Conservation (phyloP, 2,113 vertebrate genomes). For the Burhinus bistriatus region DNA sequence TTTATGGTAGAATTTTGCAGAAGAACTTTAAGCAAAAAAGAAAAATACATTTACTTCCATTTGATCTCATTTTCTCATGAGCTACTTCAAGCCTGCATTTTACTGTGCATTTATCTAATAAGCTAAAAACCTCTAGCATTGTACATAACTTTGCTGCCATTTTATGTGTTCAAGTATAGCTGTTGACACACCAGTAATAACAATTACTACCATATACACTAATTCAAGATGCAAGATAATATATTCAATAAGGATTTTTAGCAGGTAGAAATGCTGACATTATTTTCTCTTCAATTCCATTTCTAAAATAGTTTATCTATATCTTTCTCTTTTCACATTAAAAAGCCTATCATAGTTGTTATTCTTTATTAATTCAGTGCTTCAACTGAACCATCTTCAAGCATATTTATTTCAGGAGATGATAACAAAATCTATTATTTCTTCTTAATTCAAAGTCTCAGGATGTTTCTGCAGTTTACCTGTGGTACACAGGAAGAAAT, state of each 20-base stretch:
- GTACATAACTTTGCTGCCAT: neutral
- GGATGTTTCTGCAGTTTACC: neutral
- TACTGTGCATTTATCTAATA: neutral
- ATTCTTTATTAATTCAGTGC: neutral
- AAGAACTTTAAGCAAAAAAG: neutral
- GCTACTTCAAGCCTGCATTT: neutral
- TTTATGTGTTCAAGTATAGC: neutral
- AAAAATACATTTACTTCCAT: neutral
- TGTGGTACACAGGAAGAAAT: neutral
- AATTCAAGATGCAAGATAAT: neutral
- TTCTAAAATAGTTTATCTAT: neutral
- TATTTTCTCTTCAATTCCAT: neutral
- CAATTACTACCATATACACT: neutral
- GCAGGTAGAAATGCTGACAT: neutral
- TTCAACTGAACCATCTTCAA: neutral
- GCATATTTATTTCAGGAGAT: neutral
- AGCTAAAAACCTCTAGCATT: neutral
- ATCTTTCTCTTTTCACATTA: neutral
- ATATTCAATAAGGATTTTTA: neutral
- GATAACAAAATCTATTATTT: neutral
- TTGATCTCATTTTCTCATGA: neutral
- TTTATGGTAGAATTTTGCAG: neutral
- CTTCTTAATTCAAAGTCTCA: neutral
- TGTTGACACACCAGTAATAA: neutral
- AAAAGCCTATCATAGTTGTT: neutral